Conservation (phyloP, 2,113 vertebrate genomes). For the Pseudorasbora parva region DNA sequence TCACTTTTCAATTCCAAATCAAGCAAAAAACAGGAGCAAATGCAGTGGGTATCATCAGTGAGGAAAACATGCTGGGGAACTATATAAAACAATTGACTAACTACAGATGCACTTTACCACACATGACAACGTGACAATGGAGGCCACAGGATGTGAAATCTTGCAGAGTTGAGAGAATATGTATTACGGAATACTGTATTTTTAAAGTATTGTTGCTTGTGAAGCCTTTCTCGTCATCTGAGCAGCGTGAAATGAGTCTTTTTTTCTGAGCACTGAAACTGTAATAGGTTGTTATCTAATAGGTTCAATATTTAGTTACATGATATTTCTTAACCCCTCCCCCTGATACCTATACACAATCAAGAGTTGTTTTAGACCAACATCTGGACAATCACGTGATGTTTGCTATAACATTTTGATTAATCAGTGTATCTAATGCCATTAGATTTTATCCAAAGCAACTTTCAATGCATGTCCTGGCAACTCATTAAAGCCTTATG, state of each 20-base stretch:
- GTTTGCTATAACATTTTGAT: neutral
- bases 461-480: neutral
- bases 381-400: neutral
- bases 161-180: neutral
- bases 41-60: neutral
- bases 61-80: neutral
- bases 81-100: neutral
- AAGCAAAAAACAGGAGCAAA: neutral
- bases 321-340: neutral
- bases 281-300: no score
- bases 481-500: neutral
- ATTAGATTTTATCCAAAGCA: neutral
- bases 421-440: neutral
- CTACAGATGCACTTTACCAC: neutral
- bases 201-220: neutral
- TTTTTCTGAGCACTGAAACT: neutral
- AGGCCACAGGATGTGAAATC: neutral
- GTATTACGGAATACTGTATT: neutral
- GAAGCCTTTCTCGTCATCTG: neutral
- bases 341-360: neutral
- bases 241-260: neutral
- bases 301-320: neutral
- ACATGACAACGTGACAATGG: neutral
- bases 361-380: neutral
- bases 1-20: neutral